A percentile compares a stretch with the other conserved stretches of the same genome.
These are phyloP conservation scores for Napeogenes sylphis DNA, from an alignment of 2,888 invertebrate genomes.

Conservation along the genomic window DNA sequence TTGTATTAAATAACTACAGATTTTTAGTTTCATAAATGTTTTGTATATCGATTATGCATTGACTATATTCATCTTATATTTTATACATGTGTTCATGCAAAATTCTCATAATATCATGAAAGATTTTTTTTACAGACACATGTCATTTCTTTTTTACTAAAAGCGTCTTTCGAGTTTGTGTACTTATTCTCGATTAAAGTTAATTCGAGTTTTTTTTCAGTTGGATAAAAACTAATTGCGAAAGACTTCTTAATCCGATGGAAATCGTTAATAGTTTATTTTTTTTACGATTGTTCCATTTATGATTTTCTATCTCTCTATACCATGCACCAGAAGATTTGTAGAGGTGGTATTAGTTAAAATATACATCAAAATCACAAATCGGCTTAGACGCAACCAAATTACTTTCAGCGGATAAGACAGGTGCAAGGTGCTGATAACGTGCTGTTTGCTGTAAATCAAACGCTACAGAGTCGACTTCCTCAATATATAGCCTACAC, in stretches of 20 bases:
- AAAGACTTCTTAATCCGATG: no score
- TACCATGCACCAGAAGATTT: neutral
- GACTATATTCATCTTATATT: no score
- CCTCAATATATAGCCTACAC: constrained; percentile 25
- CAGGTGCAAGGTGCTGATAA: constrained; percentile 66
- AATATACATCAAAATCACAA: constrained; percentile 59
- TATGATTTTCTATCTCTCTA: neutral
- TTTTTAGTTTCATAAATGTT: no score
- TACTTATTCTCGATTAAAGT: neutral
- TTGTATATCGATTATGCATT: no score
- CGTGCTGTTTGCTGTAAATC: constrained; percentile 49
- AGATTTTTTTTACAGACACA: no score
- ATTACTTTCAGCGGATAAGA: constrained; percentile 43
- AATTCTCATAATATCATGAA: no score
- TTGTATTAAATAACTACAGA: no score
- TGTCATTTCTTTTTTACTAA: no score
- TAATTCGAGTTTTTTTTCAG: neutral
- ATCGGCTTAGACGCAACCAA: constrained; percentile 52
- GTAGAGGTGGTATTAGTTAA: constrained; percentile 23
- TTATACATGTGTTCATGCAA: no score
- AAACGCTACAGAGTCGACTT: constrained; percentile 39
- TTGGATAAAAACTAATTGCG: neutral
- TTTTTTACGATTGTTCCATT: no score
- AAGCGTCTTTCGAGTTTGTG: no score
- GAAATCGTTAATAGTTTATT: no score